Evolutionary conservation across 2,797 vertebrate genomes (phyloP).

Genomic region (Pipistrellus kuhlii): DNA sequence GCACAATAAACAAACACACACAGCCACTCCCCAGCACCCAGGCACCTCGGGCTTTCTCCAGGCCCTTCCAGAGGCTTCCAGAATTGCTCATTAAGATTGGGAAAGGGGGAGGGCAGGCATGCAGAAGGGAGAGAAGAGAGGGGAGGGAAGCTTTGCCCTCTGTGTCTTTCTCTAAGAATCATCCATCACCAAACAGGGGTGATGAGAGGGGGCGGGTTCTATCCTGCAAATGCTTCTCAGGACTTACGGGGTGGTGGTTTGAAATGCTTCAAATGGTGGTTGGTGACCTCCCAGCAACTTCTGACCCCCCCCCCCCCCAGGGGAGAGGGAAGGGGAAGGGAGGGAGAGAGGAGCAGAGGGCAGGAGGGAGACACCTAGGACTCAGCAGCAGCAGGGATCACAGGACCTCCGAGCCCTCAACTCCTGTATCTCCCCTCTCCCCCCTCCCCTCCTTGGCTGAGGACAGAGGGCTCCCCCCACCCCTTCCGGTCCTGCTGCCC

Average conservation of each 20-base stretch:
- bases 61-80: slow-evolving; percentile 81
- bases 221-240: background rate
- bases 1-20: slow-evolving; percentile 49
- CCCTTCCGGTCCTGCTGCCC: slow-evolving; percentile 47
- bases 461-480: background rate
- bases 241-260: slow-evolving; percentile 27
- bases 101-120: background rate
- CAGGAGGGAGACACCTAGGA: slow-evolving; percentile 56
- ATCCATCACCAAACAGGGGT: background rate
- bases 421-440: slow-evolving; percentile 43
- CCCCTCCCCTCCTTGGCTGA: background rate
- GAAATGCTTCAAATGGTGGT: slow-evolving; percentile 31
- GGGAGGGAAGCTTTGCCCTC: slow-evolving; percentile 10
- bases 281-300: slow-evolving; percentile 75
- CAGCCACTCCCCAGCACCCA: slow-evolving; percentile 18
- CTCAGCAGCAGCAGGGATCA: background rate
- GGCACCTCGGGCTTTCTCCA: slow-evolving; percentile 58
- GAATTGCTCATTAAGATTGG: slow-evolving; percentile 69
- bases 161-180: slow-evolving; percentile 28
- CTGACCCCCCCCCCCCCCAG: background rate
- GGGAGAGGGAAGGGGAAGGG: slow-evolving; percentile 54
- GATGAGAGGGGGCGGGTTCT: background rate
- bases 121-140: background rate
- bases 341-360: slow-evolving; percentile 60
- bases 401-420: slow-evolving; percentile 34